These are phyloP conservation scores for Spilarctia lutea DNA, from an alignment of 2,888 invertebrate genomes.

Conservation along the genomic window DNA sequence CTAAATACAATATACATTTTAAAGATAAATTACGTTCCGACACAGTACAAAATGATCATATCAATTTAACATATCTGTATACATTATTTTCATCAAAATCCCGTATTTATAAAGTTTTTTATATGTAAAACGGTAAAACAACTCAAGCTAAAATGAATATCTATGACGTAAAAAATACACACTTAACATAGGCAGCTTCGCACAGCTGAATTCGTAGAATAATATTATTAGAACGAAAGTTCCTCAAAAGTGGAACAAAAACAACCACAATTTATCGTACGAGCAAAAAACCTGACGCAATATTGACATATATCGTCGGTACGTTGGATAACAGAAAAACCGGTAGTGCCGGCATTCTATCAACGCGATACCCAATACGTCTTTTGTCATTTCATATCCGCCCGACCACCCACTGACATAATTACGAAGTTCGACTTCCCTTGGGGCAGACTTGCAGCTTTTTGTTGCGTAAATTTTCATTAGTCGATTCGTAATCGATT, in stretches of 20 bases:
- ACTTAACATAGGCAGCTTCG: neutral
- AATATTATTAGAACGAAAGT: conserved; percentile 24
- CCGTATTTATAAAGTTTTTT: too few relatives aligned
- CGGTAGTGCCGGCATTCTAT: conserved; percentile 51
- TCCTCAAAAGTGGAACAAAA: conserved; percentile 22
- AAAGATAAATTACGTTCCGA: too few relatives aligned
- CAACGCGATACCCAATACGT: conserved; percentile 64
- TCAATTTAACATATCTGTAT: too few relatives aligned
- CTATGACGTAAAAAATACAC: neutral
- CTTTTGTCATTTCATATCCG: conserved; percentile 75
- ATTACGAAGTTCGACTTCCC: conserved; percentile 63
- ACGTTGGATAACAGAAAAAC: conserved; percentile 40
- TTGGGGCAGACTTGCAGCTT: conserved; percentile 24
- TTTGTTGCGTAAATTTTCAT: conserved; percentile 8
- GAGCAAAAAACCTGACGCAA: conserved; percentile 41
- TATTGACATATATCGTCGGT: conserved; percentile 47
- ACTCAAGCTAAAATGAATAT: neutral
- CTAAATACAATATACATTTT: too few relatives aligned
- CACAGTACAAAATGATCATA: too few relatives aligned
- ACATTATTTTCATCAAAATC: too few relatives aligned
- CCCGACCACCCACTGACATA: conserved; percentile 60
- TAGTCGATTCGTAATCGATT: neutral
- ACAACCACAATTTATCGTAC: conserved; percentile 45
- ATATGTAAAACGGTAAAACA: too few relatives aligned
- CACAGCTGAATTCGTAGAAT: neutral